Evolutionary conservation across 2,797 vertebrate species (phyloP), one percentile per base, ranked within the genome.

Genomic region (Benthosema pterotum): DNA sequence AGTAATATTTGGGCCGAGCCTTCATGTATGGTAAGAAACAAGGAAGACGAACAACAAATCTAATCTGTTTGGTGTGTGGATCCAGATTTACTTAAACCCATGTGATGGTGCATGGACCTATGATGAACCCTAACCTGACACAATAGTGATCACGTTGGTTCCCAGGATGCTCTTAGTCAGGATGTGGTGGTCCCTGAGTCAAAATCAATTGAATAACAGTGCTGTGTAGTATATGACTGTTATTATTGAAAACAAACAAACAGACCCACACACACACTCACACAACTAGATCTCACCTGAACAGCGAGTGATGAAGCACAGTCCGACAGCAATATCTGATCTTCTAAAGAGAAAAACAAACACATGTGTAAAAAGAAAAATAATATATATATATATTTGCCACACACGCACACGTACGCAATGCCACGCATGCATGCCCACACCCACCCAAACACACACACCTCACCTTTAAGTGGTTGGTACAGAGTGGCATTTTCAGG

Each of bases 271-370:
- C 19, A 67, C 11, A 25, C 5, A 42, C 15, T 17, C 16, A 12
- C 16, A 8, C 11, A 42, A 18, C 12, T 11, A n/a, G n/a, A 49
- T 63, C 78, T 95, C 89, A 99, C 97, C 97, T 99, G 97, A 72
- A 99, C 97, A 78, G 96, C 96, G 61, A 99, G 93, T 60, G 96
- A 99, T 58, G 96, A 94, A 38, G 97, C 96, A 78, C 96, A 97
- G 80, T 99, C 97, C 80, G 97, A 98, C 79, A 99, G 94, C 72
- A 99, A 91, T 87, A 99, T 97, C 83, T 99, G 97, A 72, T 97
- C 95, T 43, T 96, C 97, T 99, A 91, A 60, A 71, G 82, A 85
- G 88, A 85, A 57, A 88, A 84, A 77, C 62, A 53, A 1, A 49
- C 18, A 52, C 1, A 47, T 1, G 5, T 2, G 45, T 0, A 59